Percentiles rank a stretch among this genome's conserved stretches.
These are phyloP conservation scores for Aquatica leii DNA, from an alignment of 2,888 invertebrate species.

Conservation along the genomic window DNA sequence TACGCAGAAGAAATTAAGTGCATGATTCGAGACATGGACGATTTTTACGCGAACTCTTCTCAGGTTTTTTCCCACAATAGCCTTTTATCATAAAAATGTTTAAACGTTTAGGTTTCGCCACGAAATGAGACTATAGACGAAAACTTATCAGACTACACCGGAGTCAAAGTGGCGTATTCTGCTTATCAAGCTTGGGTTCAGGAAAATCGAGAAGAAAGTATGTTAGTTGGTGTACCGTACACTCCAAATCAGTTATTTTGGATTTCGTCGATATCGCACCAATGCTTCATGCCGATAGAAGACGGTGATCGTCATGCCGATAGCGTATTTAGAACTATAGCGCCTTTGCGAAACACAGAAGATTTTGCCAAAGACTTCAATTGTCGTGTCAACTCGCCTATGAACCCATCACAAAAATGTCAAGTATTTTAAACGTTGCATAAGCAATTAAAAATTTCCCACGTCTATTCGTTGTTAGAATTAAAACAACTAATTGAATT, in stretches of 20 bases:
- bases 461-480: conserved; percentile 1
- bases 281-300: not conserved
- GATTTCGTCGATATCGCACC: not conserved
- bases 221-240: conserved; percentile 1
- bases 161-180: not conserved
- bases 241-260: conserved; percentile 11
- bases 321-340: not conserved
- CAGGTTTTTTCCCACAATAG: too few species aligned
- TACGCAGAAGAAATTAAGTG: conserved; percentile 87
- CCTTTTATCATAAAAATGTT: conserved; percentile 3
- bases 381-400: conserved; percentile 1
- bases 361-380: conserved; percentile 16
- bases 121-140: not conserved
- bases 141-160: conserved; percentile 65
- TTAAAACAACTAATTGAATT: conserved; percentile 2
- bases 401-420: conserved; percentile 16
- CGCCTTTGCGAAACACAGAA: not conserved
- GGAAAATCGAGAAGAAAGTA: not conserved
- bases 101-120: not conserved
- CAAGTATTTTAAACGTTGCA: conserved; percentile 14
- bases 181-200: conserved; percentile 6
- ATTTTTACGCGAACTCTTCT: too few species aligned
- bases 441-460: conserved; percentile 7
- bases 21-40: conserved; percentile 67
- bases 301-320: not conserved